Conservation (phyloP, 2,888 invertebrate genomes). For the Shargacucullia verbasci region DNA sequence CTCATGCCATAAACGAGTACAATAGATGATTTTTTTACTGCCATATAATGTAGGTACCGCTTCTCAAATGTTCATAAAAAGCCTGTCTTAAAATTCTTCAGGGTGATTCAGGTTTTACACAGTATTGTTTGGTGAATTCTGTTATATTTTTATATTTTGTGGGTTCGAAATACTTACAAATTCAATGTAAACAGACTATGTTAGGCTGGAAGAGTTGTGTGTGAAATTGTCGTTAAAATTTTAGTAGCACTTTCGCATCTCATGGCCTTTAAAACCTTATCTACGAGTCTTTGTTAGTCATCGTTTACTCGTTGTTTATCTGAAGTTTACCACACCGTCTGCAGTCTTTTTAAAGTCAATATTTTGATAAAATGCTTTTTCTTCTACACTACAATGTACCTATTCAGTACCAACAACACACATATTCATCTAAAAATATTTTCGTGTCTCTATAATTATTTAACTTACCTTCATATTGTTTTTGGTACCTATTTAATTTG, state of each 20-base stretch:
- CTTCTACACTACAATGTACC: too few relatives aligned
- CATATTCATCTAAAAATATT: conserved; percentile 1
- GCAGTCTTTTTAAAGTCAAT: conserved; percentile 32
- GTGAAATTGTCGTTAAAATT: conserved; percentile 70
- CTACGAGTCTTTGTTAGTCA: conserved; percentile 62
- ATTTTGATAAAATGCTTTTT: conserved; percentile 17
- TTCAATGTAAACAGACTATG: conserved; percentile 34
- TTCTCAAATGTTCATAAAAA: conserved; percentile 28
- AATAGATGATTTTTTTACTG: conserved; percentile 51
- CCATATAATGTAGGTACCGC: conserved; percentile 11
- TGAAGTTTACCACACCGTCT: conserved; percentile 32
- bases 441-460: conserved; percentile 18
- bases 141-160: conserved; percentile 15
- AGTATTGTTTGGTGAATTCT: conserved; percentile 40
- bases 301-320: conserved; percentile 50
- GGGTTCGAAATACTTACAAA: conserved; percentile 6
- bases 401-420: too few relatives aligned
- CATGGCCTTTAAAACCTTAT: conserved; percentile 68
- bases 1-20: conserved; percentile 59
- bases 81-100: conserved; percentile 47
- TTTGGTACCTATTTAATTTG: conserved; percentile 16
- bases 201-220: conserved; percentile 53
- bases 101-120: conserved; percentile 61
- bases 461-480: conserved; percentile 1
- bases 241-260: conserved; percentile 71